Conservation (phyloP, 2,113 vertebrate genomes). For the Myiopsitta monachus region DNA sequence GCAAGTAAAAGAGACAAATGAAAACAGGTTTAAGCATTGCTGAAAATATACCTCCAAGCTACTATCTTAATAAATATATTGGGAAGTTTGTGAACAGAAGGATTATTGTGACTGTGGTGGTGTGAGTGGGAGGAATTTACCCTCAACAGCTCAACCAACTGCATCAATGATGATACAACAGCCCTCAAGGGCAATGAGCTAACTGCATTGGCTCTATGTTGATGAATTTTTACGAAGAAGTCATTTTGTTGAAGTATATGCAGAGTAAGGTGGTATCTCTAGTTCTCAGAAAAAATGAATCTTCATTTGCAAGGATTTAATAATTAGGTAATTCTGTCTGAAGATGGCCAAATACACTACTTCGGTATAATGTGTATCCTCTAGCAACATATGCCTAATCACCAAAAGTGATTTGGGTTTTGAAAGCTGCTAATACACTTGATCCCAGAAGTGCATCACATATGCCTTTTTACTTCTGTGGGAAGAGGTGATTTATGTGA, state of each 20-base stretch:
- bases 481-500: slow-evolving; percentile 22
- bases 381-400: neutral
- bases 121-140: slow-evolving; percentile 26
- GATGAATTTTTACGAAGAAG: neutral
- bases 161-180: slow-evolving; percentile 35
- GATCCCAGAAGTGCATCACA: neutral
- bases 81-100: slow-evolving; percentile 58
- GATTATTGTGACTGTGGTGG: slow-evolving; percentile 33
- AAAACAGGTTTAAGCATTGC: slow-evolving; percentile 28
- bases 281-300: neutral
- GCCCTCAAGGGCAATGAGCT: slow-evolving; percentile 29
- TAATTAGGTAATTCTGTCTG: neutral
- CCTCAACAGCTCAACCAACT: slow-evolving; percentile 41
- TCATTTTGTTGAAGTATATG: neutral
- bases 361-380: neutral
- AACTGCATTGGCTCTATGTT: neutral
- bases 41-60: slow-evolving; percentile 54
- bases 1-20: slow-evolving; percentile 6
- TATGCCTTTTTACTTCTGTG: neutral
- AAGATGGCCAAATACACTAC: neutral
- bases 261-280: neutral
- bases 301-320: neutral
- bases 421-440: neutral
- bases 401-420: neutral
- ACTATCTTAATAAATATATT: slow-evolving; percentile 64